phyloP scores from a whole-genome alignment of 2,888 invertebrate genomes.

The Mesodorylaimus sp. region DNA sequence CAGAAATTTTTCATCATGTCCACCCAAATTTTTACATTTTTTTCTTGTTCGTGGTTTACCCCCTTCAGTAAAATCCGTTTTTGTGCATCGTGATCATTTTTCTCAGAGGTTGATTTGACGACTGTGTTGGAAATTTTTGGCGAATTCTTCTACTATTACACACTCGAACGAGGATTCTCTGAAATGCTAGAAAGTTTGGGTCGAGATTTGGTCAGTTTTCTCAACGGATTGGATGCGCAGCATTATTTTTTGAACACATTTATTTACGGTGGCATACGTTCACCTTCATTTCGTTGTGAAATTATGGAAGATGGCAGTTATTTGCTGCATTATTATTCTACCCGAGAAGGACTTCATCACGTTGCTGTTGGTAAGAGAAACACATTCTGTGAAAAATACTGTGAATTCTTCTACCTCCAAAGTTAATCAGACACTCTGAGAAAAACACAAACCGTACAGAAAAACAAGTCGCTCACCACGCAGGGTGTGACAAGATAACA shows the following conservation, averaged over 20 bases:
- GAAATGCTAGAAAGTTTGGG: slow-evolving; percentile 29
- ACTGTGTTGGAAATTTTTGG: slow-evolving; percentile 25
- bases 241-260: slow-evolving; percentile 14
- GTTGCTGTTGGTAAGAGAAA: not conserved
- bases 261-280: not conserved
- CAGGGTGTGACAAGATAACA: too few species aligned
- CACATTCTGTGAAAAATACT: too few species aligned
- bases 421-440: too few species aligned
- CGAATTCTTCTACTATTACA: slow-evolving; percentile 28
- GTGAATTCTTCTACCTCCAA: too few species aligned
- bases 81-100: not conserved
- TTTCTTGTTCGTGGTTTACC: too few species aligned
- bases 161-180: slow-evolving; percentile 27
- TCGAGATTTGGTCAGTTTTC: slow-evolving; percentile 26
- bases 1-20: too few species aligned
- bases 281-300: slow-evolving; percentile 1
- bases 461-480: too few species aligned
- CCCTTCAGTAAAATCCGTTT: too few species aligned
- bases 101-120: not conserved
- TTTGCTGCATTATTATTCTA: not conserved
- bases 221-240: slow-evolving; percentile 30
- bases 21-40: too few species aligned
- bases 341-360: not conserved
- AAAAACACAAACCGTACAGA: too few species aligned
- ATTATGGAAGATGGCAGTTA: not conserved